Conservation (phyloP, 2,797 vertebrate species). For the Danionella dracula region DNA sequence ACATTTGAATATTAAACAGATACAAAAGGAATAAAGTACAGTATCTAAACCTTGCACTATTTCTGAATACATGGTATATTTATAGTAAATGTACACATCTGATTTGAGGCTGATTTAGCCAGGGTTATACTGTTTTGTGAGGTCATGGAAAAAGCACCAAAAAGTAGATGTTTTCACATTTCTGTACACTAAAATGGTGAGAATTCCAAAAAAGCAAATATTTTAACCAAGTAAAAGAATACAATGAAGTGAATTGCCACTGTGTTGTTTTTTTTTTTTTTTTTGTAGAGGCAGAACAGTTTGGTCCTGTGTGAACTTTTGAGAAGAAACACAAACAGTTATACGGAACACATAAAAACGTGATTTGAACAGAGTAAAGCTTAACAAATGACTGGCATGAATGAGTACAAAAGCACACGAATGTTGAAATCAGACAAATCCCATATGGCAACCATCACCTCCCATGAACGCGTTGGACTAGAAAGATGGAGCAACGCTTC, state of each 20-base stretch:
- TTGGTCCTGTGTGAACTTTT: slow-evolving; percentile 20
- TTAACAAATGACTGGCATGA: slow-evolving; percentile 52
- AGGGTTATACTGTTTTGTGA: slow-evolving; percentile 47
- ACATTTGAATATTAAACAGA: slow-evolving; percentile 61
- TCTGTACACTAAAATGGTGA: not conserved
- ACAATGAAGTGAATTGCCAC: not conserved
- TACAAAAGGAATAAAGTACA: slow-evolving; percentile 65
- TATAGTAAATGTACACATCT: slow-evolving; percentile 75
- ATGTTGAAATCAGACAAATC: slow-evolving; percentile 1
- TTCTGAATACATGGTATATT: slow-evolving; percentile 67
- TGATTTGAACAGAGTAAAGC: slow-evolving; percentile 30
- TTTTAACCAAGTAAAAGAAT: too few species aligned
- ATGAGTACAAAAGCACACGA: slow-evolving; percentile 4
- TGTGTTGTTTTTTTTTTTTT: too few species aligned
- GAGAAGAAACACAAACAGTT: not conserved
- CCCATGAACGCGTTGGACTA: slow-evolving; percentile 7
- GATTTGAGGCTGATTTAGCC: slow-evolving; percentile 64
- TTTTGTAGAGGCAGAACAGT: slow-evolving; percentile 3
- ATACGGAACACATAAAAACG: slow-evolving; percentile 22
- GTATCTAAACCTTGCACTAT: slow-evolving; percentile 70
- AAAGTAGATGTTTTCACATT: not conserved
- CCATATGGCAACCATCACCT: not conserved
- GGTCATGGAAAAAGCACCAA: slow-evolving; percentile 26
- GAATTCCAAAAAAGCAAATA: too few species aligned
- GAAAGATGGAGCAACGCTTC: slow-evolving; percentile 5